phyloP scores from a whole-genome alignment of 2,113 vertebrate genomes.

The Alaudala cheleensis region DNA sequence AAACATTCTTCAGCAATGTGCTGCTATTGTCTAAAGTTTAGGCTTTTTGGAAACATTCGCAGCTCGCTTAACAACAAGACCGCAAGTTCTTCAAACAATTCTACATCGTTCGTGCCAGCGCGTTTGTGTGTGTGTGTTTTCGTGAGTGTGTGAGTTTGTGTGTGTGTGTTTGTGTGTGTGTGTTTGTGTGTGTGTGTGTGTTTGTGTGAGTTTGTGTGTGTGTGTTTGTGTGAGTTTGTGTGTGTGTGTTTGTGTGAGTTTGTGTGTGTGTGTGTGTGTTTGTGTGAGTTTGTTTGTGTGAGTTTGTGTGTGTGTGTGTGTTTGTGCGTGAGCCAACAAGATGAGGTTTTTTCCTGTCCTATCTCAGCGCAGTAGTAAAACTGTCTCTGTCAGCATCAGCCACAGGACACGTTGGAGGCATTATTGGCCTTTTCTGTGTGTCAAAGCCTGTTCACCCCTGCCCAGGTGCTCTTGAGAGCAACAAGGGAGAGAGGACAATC shows the following conservation, averaged over 20 bases:
- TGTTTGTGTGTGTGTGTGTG: neutral
- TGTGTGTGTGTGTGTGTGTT: neutral
- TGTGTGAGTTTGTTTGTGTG: neutral
- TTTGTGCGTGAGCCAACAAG: neutral
- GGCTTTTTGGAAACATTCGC: slow-evolving; percentile 25
- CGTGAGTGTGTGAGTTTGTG: neutral
- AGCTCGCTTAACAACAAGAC: slow-evolving; percentile 5
- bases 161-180: neutral
- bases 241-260: no score
- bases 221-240: neutral
- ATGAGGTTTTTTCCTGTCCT: neutral
- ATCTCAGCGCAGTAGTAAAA: neutral
- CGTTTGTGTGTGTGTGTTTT: neutral
- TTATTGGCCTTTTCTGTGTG: neutral
- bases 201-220: neutral
- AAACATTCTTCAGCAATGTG: slow-evolving; percentile 34
- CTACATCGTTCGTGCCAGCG: neutral
- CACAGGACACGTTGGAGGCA: neutral
- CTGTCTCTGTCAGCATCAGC: neutral
- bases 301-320: neutral
- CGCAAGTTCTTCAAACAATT: slow-evolving; percentile 13
- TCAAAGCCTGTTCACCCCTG: neutral
- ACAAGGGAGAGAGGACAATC: neutral
- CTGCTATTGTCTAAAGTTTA: slow-evolving; percentile 5
- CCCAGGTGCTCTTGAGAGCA: neutral